Conservation (phyloP, 2,888 invertebrate genomes). For the Agonopterix alstromeriana region DNA sequence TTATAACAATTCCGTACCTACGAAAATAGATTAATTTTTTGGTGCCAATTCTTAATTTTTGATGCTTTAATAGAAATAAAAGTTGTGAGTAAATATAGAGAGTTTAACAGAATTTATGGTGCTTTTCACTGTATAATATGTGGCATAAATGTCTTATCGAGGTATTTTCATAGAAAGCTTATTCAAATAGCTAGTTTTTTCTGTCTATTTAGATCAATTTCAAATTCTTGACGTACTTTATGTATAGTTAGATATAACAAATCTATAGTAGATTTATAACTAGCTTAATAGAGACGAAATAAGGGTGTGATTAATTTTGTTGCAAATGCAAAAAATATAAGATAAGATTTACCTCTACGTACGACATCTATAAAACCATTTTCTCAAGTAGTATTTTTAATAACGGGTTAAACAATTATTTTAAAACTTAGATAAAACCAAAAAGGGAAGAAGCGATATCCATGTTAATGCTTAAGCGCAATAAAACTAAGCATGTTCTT, state of each 20-base stretch:
- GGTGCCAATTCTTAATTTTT: conserved; percentile 61
- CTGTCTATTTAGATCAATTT: conserved; percentile 21
- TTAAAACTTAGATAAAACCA: too few relatives aligned
- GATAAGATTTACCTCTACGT: too few relatives aligned
- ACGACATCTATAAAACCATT: too few relatives aligned
- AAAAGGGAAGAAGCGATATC: too few relatives aligned
- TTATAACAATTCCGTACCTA: not conserved
- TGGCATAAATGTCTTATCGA: conserved; percentile 12
- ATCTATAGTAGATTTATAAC: conserved; percentile 16
- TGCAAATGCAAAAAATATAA: conserved; percentile 5
- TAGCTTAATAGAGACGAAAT: too few relatives aligned
- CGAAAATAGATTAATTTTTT: conserved; percentile 30
- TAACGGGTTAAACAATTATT: too few relatives aligned
- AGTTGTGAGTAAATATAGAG: conserved; percentile 61
- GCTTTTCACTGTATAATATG: conserved; percentile 38
- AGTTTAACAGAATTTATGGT: conserved; percentile 60
- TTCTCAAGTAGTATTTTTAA: too few relatives aligned
- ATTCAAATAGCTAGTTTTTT: conserved; percentile 22
- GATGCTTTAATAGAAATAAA: conserved; percentile 65
- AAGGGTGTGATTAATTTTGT: too few relatives aligned
- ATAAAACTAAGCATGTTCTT: too few relatives aligned
- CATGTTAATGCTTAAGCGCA: too few relatives aligned
- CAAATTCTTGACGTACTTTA: conserved; percentile 24
- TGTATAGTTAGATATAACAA: conserved; percentile 21
- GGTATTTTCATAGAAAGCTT: conserved; percentile 11